A percentile compares a stretch with the other conserved stretches of the same genome.
Evolutionary conservation across 2,888 invertebrate genomes (phyloP).

Genomic region (Pardosa pseudoannulata): DNA sequence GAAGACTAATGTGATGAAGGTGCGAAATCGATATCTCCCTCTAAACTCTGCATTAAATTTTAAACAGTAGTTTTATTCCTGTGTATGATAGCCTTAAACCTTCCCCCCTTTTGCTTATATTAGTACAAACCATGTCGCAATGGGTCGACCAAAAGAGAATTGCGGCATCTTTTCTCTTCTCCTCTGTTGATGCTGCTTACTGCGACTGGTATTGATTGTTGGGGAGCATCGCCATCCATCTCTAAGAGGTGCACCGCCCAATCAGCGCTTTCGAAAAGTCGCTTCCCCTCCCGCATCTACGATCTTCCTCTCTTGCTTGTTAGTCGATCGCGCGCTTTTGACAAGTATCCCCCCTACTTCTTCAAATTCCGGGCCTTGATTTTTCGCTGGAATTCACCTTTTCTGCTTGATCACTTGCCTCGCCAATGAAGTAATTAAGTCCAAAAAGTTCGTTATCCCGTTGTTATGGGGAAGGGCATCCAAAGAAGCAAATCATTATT

Average conservation of each 20-base stretch:
- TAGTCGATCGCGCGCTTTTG: constrained; percentile 54
- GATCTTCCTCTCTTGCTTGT: constrained; percentile 4
- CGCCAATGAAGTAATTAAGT: constrained; percentile 1
- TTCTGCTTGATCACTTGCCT: constrained; percentile 6
- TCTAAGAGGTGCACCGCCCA: constrained; percentile 43
- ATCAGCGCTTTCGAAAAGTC: constrained; percentile 35
- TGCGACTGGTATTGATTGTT: constrained; percentile 43
- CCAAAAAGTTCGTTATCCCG: not conserved
- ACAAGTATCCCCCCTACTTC: constrained; percentile 2
- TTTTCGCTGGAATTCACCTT: constrained; percentile 6
- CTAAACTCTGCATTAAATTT: too few species aligned
- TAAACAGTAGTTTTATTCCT: too few species aligned
- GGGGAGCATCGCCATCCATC: constrained; percentile 49
- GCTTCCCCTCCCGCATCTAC: not conserved
- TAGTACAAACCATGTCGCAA: not conserved
- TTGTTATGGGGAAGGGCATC: not conserved
- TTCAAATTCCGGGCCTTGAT: not conserved
- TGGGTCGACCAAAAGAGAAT: constrained; percentile 7
- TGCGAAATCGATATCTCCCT: too few species aligned
- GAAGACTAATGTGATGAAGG: too few species aligned
- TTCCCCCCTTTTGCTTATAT: not conserved
- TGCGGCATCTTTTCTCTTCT: constrained; percentile 21
- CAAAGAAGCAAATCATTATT: not conserved
- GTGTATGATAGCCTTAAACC: not conserved
- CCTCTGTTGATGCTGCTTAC: constrained; percentile 7